These are phyloP conservation scores for Drosophila cyrtoloma DNA, from an alignment of 2,888 invertebrate genomes.

Conservation along the genomic window DNA sequence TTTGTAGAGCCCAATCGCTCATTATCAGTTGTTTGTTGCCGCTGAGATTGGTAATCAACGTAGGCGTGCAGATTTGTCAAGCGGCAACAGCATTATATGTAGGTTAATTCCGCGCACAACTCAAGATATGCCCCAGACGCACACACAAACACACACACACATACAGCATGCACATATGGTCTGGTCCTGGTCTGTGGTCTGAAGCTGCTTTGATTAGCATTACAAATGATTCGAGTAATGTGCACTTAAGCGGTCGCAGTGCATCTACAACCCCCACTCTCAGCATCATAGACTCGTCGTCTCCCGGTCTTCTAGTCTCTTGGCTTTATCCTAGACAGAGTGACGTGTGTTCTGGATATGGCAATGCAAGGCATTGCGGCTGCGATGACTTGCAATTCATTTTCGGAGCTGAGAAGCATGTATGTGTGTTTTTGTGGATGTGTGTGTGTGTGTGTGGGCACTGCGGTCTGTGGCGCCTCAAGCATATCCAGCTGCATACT, in stretches of 20 bases:
- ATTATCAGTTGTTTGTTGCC: slow-evolving; percentile 81
- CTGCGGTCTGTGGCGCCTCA: slow-evolving; percentile 35
- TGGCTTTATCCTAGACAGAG: slow-evolving; percentile 79
- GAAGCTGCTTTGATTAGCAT: slow-evolving; percentile 76
- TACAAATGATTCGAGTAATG: slow-evolving; percentile 80
- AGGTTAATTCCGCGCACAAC: slow-evolving; percentile 79
- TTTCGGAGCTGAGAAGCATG: slow-evolving; percentile 52
- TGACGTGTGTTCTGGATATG: slow-evolving; percentile 81
- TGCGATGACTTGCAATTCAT: slow-evolving; percentile 80
- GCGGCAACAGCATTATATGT: slow-evolving; percentile 67
- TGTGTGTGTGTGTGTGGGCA: slow-evolving; percentile 63
- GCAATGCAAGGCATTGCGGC: slow-evolving; percentile 47
- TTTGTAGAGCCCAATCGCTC: slow-evolving; percentile 75
- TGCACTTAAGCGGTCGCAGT: slow-evolving; percentile 77
- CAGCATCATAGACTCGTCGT: slow-evolving; percentile 25
- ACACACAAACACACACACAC: slow-evolving; percentile 7
- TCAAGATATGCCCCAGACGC: slow-evolving; percentile 68
- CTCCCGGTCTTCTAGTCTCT: slow-evolving; percentile 11
- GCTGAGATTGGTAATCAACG: slow-evolving; percentile 76
- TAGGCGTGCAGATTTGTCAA: slow-evolving; percentile 79
- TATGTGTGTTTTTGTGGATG: neutral
- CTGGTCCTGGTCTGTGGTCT: slow-evolving; percentile 10
- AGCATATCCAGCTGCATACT: slow-evolving; percentile 24
- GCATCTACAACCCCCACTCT: slow-evolving; percentile 46
- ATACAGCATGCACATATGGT: slow-evolving; percentile 21